Conservation (phyloP, 2,797 vertebrate genomes). For the Pelodytes ibericus region DNA sequence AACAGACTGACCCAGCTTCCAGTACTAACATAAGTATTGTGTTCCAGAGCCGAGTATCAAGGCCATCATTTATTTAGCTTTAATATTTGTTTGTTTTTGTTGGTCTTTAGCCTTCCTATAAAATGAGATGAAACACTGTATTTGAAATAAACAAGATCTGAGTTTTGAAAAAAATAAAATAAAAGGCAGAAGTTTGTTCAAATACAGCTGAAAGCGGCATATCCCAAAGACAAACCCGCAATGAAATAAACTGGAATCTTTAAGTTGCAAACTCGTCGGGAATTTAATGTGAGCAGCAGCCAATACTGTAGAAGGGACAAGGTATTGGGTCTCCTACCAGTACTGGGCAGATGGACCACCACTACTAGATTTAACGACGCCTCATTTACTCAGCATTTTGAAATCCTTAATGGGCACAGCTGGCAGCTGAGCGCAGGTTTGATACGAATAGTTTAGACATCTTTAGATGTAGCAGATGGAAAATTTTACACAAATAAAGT, state of each 20-base stretch:
- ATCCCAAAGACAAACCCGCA: no score
- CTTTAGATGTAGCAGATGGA: slow-evolving; percentile 87
- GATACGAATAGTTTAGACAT: slow-evolving; percentile 87
- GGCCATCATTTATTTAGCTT: no score
- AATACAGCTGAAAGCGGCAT: no score
- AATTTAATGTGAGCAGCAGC: slow-evolving; percentile 68
- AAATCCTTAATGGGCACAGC: slow-evolving; percentile 86
- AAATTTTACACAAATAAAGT: slow-evolving; percentile 89
- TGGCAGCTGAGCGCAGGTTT: slow-evolving; percentile 86
- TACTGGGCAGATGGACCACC: slow-evolving; percentile 83
- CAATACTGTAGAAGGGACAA: slow-evolving; percentile 73
- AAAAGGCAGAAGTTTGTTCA: no score
- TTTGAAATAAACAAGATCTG: no score
- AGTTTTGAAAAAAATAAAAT: no score
- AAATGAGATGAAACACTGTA: no score
- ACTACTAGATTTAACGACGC: slow-evolving; percentile 79
- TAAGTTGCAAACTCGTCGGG: slow-evolving; percentile 66
- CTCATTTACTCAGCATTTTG: slow-evolving; percentile 84
- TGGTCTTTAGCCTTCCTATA: no score
- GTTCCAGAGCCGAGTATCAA: no score
- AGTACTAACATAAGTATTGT: no score
- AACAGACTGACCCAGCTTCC: no score
- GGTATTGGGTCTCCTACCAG: slow-evolving; percentile 75
- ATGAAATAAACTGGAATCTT: slow-evolving; percentile 65
- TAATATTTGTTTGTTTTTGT: no score